These are phyloP conservation scores for Diloba caeruleocephala DNA, from an alignment of 2,888 invertebrate genomes.

Conservation along the genomic window DNA sequence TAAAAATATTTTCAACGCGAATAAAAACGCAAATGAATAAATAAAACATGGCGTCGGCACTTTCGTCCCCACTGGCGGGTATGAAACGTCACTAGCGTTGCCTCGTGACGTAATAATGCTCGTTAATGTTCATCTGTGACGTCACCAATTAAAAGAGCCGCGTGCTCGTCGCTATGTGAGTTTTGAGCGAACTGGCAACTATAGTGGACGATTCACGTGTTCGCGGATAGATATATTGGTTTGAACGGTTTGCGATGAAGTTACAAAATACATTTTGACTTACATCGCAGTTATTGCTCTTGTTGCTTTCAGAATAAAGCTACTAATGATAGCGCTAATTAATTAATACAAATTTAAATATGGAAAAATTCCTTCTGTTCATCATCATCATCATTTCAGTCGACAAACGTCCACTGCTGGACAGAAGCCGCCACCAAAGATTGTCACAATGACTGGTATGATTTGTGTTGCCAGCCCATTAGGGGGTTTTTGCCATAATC, in stretches of 20 bases:
- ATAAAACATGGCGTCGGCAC: background rate
- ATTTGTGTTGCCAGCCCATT: too few species aligned
- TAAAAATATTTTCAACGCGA: background rate
- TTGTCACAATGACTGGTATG: too few species aligned
- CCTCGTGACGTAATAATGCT: slow-evolving; percentile 21
- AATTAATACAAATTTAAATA: too few species aligned
- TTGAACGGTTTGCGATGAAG: background rate
- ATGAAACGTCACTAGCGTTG: slow-evolving; percentile 5
- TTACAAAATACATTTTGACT: too few species aligned
- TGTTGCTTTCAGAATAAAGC: too few species aligned
- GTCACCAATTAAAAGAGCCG: slow-evolving; percentile 36
- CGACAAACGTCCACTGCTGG: too few species aligned
- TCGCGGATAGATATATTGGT: background rate
- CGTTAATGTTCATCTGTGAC: slow-evolving; percentile 30
- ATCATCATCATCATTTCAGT: too few species aligned
- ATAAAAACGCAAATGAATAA: slow-evolving; percentile 7
- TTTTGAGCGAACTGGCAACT: background rate
- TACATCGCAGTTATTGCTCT: too few species aligned
- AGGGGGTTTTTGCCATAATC: too few species aligned
- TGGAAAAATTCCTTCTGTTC: too few species aligned
- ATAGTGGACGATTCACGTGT: background rate
- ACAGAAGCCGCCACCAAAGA: too few species aligned
- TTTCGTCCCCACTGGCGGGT: background rate
- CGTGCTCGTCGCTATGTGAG: slow-evolving; percentile 1
- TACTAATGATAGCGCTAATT: too few species aligned